Evolutionary conservation across 2,797 vertebrate genomes (phyloP).

Genomic region (Malurus leucopterus): DNA sequence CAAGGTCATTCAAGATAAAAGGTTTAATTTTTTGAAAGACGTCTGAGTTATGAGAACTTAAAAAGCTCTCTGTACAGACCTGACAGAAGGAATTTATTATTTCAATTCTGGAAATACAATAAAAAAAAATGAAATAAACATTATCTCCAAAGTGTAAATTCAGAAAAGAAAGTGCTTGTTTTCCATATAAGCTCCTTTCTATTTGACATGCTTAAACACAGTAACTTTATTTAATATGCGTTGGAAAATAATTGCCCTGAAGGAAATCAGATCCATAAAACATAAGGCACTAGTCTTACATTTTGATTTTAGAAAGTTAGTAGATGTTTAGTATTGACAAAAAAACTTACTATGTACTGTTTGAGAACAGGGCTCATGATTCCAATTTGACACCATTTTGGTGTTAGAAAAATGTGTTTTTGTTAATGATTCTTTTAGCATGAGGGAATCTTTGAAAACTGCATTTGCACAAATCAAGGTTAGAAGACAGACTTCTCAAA

Average conservation of each 20-base stretch:
- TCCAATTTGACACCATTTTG: not conserved
- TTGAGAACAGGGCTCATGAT: not conserved
- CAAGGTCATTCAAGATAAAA: constrained; percentile 12
- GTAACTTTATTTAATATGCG: constrained; percentile 6
- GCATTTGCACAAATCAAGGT: not conserved
- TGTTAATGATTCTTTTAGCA: not conserved
- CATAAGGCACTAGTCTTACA: constrained; percentile 44
- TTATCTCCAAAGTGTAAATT: constrained; percentile 46
- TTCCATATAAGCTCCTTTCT: not conserved
- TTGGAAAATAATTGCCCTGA: constrained; percentile 33
- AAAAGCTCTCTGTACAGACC: constrained; percentile 18
- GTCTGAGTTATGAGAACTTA: constrained; percentile 54
- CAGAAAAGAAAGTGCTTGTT: constrained; percentile 35
- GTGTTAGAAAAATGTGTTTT: not conserved
- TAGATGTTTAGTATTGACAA: not conserved
- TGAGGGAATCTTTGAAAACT: not conserved
- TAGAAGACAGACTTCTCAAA: not conserved
- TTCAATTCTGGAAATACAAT: constrained; percentile 58
- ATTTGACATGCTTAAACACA: constrained; percentile 2
- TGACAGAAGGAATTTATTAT: constrained; percentile 49
- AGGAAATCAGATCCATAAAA: constrained; percentile 30
- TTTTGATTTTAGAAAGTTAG: constrained; percentile 54
- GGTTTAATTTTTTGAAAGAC: not conserved
- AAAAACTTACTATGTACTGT: not conserved
- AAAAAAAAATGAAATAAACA: constrained; percentile 57